Base-by-base conservation (phyloP, 2,888 invertebrate species). In the Sthenelais limicola region DNA sequence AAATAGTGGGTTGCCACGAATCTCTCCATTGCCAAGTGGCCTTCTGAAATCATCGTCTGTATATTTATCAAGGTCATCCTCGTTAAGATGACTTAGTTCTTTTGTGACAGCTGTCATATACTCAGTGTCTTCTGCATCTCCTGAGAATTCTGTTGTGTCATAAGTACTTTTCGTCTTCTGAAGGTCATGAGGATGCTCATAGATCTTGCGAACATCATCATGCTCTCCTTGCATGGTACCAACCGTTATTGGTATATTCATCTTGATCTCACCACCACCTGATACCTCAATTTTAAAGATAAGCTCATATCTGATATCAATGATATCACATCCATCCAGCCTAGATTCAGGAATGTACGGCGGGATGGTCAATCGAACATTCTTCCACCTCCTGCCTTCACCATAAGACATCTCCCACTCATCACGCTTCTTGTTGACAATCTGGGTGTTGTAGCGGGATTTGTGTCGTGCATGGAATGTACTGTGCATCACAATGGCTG, bases 241-340 rank as follows among this genome's bases (percentile, higher is more conserved):
- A 21, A 87, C 80, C 47, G 80, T 74, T 66, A 85, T 72, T 9
- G 87, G 87, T n/a, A 84, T 75, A 72, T 82, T 82, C 30, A 82
- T 66, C 33, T 72, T 78, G 12, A 86, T 56, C 47, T 85, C 84
- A n/a, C 79, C 79, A 0, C 82, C 82, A 1, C 82, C 82, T 0
- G 82, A 78, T 3, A 86, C 73, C 72, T 87, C 87, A 12, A 86
- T 81, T n/a, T 81, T 73, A 74, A 87, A 86, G 73, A 84, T 82
- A 71, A 87, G 82, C 35, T 79, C 73, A 73, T 87, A 87, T 7
- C 79, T 73, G 62, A 87, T 81, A 68, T 86, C 86, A 35, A 87
- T 87, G 74, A 87, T 85, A 77, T 86, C 86, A 78, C 87, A 87
- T 70, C 80, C 82, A 47, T 85, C 83, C 28, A 87, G 78, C 7